Conservation (phyloP, 2,888 invertebrate genomes). For the Drosophila paranaensis region DNA sequence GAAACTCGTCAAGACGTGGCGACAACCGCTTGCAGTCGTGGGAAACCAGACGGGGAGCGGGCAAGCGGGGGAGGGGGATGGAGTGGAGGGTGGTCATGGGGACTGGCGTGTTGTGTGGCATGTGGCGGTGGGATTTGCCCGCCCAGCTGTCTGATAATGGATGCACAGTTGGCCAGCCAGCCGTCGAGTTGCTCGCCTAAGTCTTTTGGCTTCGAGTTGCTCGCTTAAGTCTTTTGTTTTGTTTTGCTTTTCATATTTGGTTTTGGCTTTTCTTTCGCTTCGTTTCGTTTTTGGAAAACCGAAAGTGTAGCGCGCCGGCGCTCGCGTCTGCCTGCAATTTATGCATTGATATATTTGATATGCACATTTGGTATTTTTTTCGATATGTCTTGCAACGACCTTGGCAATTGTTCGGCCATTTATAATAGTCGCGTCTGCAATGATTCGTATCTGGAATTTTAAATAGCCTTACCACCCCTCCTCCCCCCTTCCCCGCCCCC, state of each 20-base stretch:
- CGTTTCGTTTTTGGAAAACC: conserved; percentile 11
- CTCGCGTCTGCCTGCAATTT: conserved; percentile 2
- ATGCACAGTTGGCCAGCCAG: conserved; percentile 15
- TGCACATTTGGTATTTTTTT: conserved; percentile 29
- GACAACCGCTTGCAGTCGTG: conserved; percentile 20
- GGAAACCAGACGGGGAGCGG: conserved; percentile 22
- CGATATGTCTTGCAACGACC: conserved; percentile 53
- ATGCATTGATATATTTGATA: conserved; percentile 26
- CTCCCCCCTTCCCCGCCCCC: too few relatives aligned
- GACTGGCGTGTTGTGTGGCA: neutral
- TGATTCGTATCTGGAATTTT: conserved; percentile 71
- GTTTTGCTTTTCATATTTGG: conserved; percentile 1
- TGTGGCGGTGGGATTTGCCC: neutral
- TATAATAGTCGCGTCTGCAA: conserved; percentile 57
- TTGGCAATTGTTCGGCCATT: conserved; percentile 68
- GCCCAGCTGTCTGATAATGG: conserved; percentile 21
- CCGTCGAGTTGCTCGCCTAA: conserved; percentile 29
- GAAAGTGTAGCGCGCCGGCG: conserved; percentile 17
- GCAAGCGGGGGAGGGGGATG: fast-evolving
- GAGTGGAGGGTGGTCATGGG: neutral
- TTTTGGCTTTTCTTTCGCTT: neutral
- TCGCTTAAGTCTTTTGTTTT: conserved; percentile 62
- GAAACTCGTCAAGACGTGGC: conserved; percentile 20
- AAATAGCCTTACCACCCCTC: conserved; percentile 33
- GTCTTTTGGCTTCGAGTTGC: conserved; percentile 40